These are phyloP conservation scores for Pararge aegeria DNA, from an alignment of 1,140 invertebrate species.

Conservation along the genomic window DNA sequence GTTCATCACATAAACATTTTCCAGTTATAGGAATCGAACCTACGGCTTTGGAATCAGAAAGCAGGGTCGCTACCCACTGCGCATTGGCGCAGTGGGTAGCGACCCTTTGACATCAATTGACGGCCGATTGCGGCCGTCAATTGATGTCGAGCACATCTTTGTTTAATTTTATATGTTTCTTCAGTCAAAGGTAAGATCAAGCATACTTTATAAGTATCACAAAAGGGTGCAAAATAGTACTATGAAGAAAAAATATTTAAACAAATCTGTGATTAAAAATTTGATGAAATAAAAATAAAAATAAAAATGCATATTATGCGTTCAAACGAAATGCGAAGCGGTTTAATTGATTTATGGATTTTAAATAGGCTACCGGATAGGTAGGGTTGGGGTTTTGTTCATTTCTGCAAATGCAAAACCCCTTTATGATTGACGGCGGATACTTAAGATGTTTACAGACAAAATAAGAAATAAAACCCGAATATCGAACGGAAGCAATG, in stretches of 20 bases:
- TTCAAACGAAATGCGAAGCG: conserved; percentile 16
- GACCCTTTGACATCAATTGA: too few species aligned
- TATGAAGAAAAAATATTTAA: background rate
- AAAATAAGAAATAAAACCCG: conserved; percentile 62
- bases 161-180: too few species aligned
- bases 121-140: too few species aligned
- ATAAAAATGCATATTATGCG: conserved; percentile 7
- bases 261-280: background rate
- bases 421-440: conserved; percentile 52
- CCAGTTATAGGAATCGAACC: too few species aligned
- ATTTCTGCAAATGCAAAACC: conserved; percentile 51
- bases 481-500: conserved; percentile 66
- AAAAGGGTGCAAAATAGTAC: too few species aligned
- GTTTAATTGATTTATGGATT: conserved; percentile 27
- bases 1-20: too few species aligned
- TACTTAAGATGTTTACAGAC: conserved; percentile 65
- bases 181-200: too few species aligned
- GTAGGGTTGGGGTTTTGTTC: conserved; percentile 27
- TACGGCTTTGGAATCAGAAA: too few species aligned
- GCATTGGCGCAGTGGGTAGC: too few species aligned
- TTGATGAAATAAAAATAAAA: conserved; percentile 5
- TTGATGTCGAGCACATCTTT: too few species aligned
- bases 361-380: conserved; percentile 30
- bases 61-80: too few species aligned
- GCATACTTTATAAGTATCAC: too few species aligned